phyloP scores from a whole-genome alignment of 2,113 vertebrate species.

The Sprattus sprattus region DNA sequence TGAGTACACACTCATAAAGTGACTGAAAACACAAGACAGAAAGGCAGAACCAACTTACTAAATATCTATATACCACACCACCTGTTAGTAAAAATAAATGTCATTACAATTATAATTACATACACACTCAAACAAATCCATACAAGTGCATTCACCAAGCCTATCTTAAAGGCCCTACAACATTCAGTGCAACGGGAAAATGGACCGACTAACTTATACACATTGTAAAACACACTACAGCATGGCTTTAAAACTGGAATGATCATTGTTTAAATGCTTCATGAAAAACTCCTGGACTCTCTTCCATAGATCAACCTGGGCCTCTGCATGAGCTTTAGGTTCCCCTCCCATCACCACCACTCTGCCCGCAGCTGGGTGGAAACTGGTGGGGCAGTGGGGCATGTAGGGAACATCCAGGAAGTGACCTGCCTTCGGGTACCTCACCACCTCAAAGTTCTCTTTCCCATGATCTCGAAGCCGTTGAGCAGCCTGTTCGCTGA shows the following conservation, averaged over 20 bases:
- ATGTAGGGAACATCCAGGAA: conserved; percentile 85
- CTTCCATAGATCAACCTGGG: conserved; percentile 81
- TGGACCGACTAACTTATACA: no score
- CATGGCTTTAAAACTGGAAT: background rate
- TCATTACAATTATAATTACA: no score
- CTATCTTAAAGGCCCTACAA: no score
- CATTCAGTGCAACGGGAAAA: no score
- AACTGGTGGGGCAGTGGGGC: conserved; percentile 72
- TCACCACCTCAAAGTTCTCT: conserved; percentile 72
- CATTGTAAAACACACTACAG: background rate
- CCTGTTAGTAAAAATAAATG: no score
- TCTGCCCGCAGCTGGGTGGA: conserved; percentile 67
- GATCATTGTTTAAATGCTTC: conserved; percentile 63
- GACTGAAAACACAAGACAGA: no score
- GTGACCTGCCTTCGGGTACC: conserved; percentile 84
- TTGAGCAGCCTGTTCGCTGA: conserved; percentile 68
- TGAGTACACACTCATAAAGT: no score
- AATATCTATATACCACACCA: no score
- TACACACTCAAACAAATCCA: no score
- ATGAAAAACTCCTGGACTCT: conserved; percentile 77
- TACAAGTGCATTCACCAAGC: no score
- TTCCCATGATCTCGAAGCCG: conserved; percentile 74
- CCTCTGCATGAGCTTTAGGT: conserved; percentile 74
- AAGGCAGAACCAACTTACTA: no score
- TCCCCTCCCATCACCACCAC: conserved; percentile 81